These are phyloP conservation scores for Lampropteryx suffumata DNA, from an alignment of 2,888 invertebrate genomes.

Conservation along the genomic window DNA sequence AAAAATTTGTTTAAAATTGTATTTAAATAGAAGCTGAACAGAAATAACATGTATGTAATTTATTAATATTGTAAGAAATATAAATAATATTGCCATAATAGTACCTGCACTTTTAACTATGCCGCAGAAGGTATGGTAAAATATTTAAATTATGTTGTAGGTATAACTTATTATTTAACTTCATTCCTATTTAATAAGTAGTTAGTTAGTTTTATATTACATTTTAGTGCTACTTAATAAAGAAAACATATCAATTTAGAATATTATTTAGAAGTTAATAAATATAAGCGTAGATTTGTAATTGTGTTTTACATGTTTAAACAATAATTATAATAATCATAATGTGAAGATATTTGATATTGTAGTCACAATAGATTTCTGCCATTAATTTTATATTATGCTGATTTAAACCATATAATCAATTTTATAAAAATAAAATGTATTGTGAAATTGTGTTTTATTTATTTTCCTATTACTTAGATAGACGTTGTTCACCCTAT, in stretches of 20 bases:
- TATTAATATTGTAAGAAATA: slow-evolving; percentile 10
- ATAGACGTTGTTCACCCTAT: no score
- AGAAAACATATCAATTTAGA: slow-evolving; percentile 25
- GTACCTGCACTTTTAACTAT: no score
- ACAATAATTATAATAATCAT: no score
- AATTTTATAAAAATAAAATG: not conserved
- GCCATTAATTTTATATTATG: not conserved
- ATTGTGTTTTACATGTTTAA: no score
- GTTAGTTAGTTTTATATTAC: not conserved
- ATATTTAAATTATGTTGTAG: not conserved
- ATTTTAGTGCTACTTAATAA: not conserved
- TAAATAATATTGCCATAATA: slow-evolving; percentile 7
- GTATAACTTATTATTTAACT: not conserved
- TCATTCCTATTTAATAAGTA: slow-evolving; percentile 24
- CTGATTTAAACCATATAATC: not conserved
- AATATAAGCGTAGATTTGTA: no score
- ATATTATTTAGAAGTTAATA: no score
- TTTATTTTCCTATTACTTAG: not conserved
- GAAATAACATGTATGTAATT: no score
- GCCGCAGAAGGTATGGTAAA: not conserved
- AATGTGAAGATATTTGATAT: no score
- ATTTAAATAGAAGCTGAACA: no score
- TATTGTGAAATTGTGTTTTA: not conserved
- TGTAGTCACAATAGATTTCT: no score
- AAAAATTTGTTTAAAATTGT: no score